A percentile compares a stretch with the other conserved stretches of the same genome.
Conservation (phyloP, 2,888 invertebrate species). For the Chydorus sphaericus region DNA sequence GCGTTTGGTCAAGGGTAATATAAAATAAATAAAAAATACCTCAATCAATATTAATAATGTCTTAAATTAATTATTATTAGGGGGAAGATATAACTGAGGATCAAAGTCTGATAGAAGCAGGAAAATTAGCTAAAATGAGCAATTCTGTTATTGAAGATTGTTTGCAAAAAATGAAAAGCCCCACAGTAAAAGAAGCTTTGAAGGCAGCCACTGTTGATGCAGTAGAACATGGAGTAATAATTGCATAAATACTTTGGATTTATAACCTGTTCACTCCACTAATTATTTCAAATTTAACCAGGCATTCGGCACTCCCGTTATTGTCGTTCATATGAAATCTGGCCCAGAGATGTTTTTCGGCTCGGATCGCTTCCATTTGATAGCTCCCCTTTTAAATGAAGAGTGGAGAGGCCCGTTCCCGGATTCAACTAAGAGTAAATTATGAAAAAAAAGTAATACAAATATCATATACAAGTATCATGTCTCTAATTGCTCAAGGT, state of each 20-base stretch:
- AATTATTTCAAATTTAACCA: too few relatives aligned
- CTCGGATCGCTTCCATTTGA: slow-evolving; percentile 29
- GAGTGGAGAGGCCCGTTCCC: slow-evolving; percentile 19
- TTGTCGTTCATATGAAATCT: slow-evolving; percentile 25
- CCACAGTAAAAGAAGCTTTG: slow-evolving; percentile 24
- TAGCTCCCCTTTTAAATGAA: slow-evolving; percentile 28
- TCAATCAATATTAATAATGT: too few relatives aligned
- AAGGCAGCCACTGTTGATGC: slow-evolving; percentile 26
- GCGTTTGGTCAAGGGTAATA: slow-evolving; percentile 27
- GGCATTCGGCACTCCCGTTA: slow-evolving; percentile 31
- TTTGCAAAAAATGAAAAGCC: slow-evolving; percentile 21
- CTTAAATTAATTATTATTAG: too few relatives aligned
- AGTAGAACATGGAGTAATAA: slow-evolving; percentile 25
- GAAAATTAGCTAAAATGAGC: slow-evolving; percentile 22
- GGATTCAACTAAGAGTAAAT: too few relatives aligned
- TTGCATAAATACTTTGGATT: too few relatives aligned
- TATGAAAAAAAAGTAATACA: too few relatives aligned
- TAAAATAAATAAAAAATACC: too few relatives aligned
- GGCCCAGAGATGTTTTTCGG: slow-evolving; percentile 29
- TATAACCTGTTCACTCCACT: too few relatives aligned
- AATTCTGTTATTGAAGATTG: slow-evolving; percentile 21
- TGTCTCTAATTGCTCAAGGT: too few relatives aligned
- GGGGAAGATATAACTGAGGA: slow-evolving; percentile 27
- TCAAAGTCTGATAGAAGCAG: slow-evolving; percentile 24
- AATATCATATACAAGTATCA: too few relatives aligned